These are phyloP conservation scores for Neodon shergylaensis DNA, from an alignment of 2,113 vertebrate species.

Conservation along the genomic window DNA sequence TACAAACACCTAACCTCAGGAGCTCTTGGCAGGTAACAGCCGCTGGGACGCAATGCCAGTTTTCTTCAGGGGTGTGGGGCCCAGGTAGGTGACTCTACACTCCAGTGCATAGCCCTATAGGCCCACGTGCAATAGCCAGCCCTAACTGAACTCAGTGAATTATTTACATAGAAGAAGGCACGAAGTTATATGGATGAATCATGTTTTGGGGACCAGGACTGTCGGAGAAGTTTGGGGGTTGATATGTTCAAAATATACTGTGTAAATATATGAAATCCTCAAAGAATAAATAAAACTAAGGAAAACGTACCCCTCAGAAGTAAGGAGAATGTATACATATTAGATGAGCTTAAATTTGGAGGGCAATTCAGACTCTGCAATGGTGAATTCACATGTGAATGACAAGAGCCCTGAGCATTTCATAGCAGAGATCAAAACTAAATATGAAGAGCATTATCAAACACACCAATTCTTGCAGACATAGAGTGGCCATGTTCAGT, in stretches of 20 bases:
- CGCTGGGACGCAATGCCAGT: not conserved
- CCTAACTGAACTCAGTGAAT: not conserved
- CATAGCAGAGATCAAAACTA: slow-evolving; percentile 7
- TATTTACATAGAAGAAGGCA: not conserved
- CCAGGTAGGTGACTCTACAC: no score
- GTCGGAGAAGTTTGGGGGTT: not conserved
- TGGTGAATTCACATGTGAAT: slow-evolving; percentile 11
- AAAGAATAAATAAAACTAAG: not conserved
- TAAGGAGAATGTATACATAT: not conserved
- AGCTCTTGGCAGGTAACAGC: not conserved
- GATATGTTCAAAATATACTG: not conserved
- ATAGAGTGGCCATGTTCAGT: not conserved
- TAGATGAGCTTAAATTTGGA: slow-evolving; percentile 8
- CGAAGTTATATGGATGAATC: not conserved
- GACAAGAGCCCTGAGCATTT: not conserved
- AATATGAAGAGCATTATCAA: not conserved
- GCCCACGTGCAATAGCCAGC: not conserved
- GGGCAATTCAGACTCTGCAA: not conserved
- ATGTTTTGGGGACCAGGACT: no score
- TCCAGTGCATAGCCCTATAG: not conserved
- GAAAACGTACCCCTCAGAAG: not conserved
- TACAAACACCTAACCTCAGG: not conserved
- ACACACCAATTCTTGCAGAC: not conserved
- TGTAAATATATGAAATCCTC: not conserved
- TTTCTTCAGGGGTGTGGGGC: no score